These are phyloP conservation scores for Eilema griseolum DNA, from an alignment of 2,888 invertebrate species.

Conservation along the genomic window DNA sequence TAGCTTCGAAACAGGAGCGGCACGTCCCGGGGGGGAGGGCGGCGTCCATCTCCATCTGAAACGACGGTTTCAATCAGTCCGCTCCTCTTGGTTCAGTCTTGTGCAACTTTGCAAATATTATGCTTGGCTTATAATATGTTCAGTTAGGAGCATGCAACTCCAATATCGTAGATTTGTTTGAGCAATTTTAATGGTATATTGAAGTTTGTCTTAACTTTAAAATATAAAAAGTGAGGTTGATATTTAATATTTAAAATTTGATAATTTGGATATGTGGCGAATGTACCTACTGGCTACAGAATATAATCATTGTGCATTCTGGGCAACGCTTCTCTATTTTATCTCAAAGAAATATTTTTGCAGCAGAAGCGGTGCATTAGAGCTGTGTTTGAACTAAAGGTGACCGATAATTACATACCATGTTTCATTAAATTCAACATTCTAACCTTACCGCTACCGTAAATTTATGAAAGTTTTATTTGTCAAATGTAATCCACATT, in stretches of 20 bases:
- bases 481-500: too few relatives aligned
- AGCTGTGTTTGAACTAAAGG: too few relatives aligned
- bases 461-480: too few relatives aligned
- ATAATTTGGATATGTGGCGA: not conserved
- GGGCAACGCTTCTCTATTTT: not conserved
- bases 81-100: constrained; percentile 55
- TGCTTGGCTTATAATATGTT: not conserved
- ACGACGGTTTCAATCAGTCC: constrained; percentile 77
- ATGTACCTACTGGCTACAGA: not conserved
- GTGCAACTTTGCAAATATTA: constrained; percentile 7
- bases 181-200: not conserved
- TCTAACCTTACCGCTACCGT: too few relatives aligned
- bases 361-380: too few relatives aligned
- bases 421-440: too few relatives aligned
- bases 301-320: not conserved
- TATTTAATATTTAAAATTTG: not conserved
- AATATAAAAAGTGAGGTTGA: not conserved
- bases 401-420: too few relatives aligned
- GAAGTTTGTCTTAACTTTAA: not conserved
- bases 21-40: constrained; percentile 71
- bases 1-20: constrained; percentile 64
- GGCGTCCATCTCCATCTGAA: constrained; percentile 75
- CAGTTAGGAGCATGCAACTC: not conserved
- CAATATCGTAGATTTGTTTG: not conserved
- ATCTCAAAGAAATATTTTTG: not conserved